phyloP scores from a whole-genome alignment of 2,888 invertebrate genomes.

The Escarpia spicata region DNA sequence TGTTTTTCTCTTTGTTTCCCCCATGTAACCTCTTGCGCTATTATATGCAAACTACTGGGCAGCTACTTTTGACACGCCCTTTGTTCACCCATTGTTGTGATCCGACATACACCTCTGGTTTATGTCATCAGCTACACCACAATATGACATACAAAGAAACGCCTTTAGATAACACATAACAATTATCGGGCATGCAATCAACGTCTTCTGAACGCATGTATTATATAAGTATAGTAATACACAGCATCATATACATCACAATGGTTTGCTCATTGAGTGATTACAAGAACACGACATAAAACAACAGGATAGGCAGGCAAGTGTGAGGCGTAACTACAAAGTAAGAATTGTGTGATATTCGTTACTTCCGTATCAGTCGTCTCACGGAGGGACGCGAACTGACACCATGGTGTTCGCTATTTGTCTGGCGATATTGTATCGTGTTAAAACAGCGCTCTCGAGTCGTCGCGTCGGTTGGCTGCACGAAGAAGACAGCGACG shows the following conservation, averaged over 20 bases:
- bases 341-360: background rate
- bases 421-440: background rate
- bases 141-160: background rate
- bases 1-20: too few species aligned
- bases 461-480: background rate
- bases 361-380: background rate
- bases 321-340: background rate
- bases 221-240: background rate
- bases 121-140: background rate
- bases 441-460: conserved; percentile 5
- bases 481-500: background rate
- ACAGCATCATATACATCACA: background rate
- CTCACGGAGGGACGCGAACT: background rate
- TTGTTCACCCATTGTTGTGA: too few species aligned
- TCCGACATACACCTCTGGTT: too few species aligned
- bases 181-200: too few species aligned
- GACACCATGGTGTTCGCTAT: background rate
- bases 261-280: background rate
- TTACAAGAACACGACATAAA: background rate
- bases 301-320: background rate
- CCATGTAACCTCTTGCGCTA: too few species aligned
- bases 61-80: too few species aligned
- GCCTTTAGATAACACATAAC: background rate
- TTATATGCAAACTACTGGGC: too few species aligned
- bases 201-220: background rate